Conservation (phyloP, 2,888 invertebrate species). For the Cheilosia vulpina region DNA sequence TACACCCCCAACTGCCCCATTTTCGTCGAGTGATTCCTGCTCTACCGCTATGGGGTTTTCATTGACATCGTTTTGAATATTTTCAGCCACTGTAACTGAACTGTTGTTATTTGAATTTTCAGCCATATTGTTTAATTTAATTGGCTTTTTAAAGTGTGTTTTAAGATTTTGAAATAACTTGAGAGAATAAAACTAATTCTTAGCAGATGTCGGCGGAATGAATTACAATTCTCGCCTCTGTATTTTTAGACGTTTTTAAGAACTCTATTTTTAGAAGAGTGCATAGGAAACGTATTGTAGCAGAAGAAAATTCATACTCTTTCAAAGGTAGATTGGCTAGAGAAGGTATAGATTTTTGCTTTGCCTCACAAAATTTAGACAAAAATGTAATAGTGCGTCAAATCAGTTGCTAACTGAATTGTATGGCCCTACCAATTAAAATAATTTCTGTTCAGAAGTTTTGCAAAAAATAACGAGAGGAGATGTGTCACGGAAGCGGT, state of each 20-base stretch:
- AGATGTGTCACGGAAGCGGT: too few relatives aligned
- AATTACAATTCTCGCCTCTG: slow-evolving; percentile 33
- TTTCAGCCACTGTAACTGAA: not conserved
- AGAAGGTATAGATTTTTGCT: too few relatives aligned
- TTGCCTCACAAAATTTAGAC: too few relatives aligned
- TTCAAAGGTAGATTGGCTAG: not conserved
- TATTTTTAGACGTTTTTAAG: slow-evolving; percentile 71
- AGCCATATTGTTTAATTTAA: slow-evolving; percentile 25
- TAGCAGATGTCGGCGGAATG: slow-evolving; percentile 25
- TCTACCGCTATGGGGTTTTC: slow-evolving; percentile 43
- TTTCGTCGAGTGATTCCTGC: slow-evolving; percentile 33
- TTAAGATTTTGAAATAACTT: slow-evolving; percentile 9
- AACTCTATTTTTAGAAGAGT: slow-evolving; percentile 71
- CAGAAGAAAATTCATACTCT: slow-evolving; percentile 16
- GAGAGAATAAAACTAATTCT: slow-evolving; percentile 1
- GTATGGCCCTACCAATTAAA: not conserved
- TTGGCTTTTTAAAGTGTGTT: not conserved
- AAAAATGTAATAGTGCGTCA: too few relatives aligned
- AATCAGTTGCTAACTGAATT: too few relatives aligned
- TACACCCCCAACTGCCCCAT: slow-evolving; percentile 55
- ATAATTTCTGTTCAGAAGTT: not conserved
- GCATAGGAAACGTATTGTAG: slow-evolving; percentile 43
- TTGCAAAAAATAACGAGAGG: not conserved
- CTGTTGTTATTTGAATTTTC: slow-evolving; percentile 42
- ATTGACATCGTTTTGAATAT: slow-evolving; percentile 47